A percentile compares a stretch with the other conserved stretches of the same genome.
Conservation (phyloP, 2,888 invertebrate species). For the Cephus sareptanus region DNA sequence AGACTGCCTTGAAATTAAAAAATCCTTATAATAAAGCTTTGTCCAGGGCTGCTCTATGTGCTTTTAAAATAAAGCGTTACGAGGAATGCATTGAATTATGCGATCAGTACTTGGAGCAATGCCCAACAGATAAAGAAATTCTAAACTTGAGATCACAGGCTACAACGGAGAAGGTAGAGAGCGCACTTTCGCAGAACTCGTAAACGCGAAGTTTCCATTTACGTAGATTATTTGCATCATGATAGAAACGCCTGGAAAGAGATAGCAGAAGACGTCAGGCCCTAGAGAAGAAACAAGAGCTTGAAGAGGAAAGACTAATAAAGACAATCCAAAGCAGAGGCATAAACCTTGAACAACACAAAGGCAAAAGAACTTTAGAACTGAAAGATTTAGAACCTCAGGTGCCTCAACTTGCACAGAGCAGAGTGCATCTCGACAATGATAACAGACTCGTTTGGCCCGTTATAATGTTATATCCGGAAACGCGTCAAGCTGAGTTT, state of each 20-base stretch:
- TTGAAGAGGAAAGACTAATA: constrained; percentile 65
- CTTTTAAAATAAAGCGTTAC: constrained; percentile 74
- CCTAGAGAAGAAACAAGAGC: constrained; percentile 63
- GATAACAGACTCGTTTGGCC: constrained; percentile 83
- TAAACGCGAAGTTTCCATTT: not conserved
- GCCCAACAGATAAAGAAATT: constrained; percentile 68
- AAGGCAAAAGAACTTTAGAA: constrained; percentile 64
- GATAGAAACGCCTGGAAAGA: constrained; percentile 68
- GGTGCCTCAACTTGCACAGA: constrained; percentile 74
- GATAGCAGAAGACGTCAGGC: constrained; percentile 70
- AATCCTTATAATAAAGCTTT: constrained; percentile 83
- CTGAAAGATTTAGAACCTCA: constrained; percentile 73
- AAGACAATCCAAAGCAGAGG: constrained; percentile 65
- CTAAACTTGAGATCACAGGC: constrained; percentile 70
- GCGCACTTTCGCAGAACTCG: not conserved
- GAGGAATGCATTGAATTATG: constrained; percentile 81
- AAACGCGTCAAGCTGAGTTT: constrained; percentile 88
- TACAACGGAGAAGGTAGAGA: constrained; percentile 66
- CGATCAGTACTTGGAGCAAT: constrained; percentile 72
- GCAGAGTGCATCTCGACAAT: constrained; percentile 74
- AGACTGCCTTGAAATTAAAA: constrained; percentile 80
- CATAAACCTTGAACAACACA: constrained; percentile 65
- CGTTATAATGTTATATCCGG: constrained; percentile 88
- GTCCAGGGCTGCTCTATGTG: constrained; percentile 80
- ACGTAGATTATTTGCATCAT: not conserved